Evolutionary conservation across 2,888 invertebrate species (phyloP), one percentile per base, ranked within the genome.

Genomic region (Ochlodes sylvanus): DNA sequence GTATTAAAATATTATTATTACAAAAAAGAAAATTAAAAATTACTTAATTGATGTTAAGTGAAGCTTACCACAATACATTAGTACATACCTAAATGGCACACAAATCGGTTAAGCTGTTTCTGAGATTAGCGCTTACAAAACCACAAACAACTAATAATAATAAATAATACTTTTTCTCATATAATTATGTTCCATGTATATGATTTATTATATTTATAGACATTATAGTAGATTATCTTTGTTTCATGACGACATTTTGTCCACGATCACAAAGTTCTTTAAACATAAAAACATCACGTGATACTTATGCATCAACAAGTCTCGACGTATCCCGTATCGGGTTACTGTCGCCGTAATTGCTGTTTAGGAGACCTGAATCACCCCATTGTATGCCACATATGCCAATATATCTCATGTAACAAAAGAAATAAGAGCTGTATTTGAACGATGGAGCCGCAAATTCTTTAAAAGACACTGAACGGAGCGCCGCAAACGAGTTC

Each of bases 291-390:
- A 62, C 61, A 50, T 62, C 61, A 50, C 61, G 50, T 54, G 63
- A 42, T 21, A 4, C 15, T 44, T 10, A 10, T 0, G 7, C 21
- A 12, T n/a, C n/a, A 14, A 47, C 44, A 52, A 21, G 54, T 54
- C 63, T 54, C 54, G 38, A 6, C 50, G 63, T 41, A 41, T 54
- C n/a, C 63, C 54, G 63, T 55, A 63, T 63, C 63, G 42, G 54
- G 54, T 63, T 27, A 63, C 63, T 21, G 27, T 27, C 27, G 52
- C 52, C 54, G 54, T 63, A 55, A 63, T 54, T 52, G 52, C 5
- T 54, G 38, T 52, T 52, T 62, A 44, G 42, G 63, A 63, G 63
- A 62, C 62, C 54, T 63, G 54, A 63, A 63, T 54, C 54, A 54
- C 41, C 63, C 38, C 32, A 60, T 60, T 60, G 42, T 60, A 7